phyloP scores from a whole-genome alignment of 1,140 invertebrate genomes.

The Tribolium madens region DNA sequence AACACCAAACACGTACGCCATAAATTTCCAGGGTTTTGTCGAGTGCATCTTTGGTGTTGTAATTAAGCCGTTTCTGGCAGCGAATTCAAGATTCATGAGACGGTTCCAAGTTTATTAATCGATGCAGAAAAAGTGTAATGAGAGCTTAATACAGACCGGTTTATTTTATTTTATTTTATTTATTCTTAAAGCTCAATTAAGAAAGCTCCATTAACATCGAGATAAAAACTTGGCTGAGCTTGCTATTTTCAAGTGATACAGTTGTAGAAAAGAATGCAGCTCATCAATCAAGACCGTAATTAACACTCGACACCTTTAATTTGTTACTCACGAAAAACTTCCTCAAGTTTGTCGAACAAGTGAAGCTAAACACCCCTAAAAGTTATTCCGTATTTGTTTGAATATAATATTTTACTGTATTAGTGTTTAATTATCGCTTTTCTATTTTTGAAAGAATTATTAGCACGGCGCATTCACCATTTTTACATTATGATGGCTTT shows the following conservation, averaged over 20 bases:
- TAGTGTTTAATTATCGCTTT: background rate
- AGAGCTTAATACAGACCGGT: background rate
- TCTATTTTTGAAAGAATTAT: too few relatives aligned
- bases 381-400: too few relatives aligned
- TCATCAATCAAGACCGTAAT: slow-evolving; percentile 21
- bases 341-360: slow-evolving; percentile 8
- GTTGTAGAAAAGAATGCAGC: slow-evolving; percentile 14
- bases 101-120: too few relatives aligned
- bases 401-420: too few relatives aligned
- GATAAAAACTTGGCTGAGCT: background rate
- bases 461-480: background rate
- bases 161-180: background rate
- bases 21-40: background rate
- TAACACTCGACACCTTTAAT: slow-evolving; percentile 21
- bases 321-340: background rate
- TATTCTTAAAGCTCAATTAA: slow-evolving; percentile 7
- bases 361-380: too few relatives aligned
- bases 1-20: background rate
- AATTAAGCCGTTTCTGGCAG: too few relatives aligned
- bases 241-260: slow-evolving; percentile 2
- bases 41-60: too few relatives aligned
- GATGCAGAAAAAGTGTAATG: background rate
- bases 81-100: too few relatives aligned
- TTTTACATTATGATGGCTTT: too few relatives aligned
- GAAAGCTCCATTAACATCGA: background rate